These are phyloP conservation scores for Prosopocoilus inquinatus DNA, from an alignment of 2,888 invertebrate species.

Conservation along the genomic window DNA sequence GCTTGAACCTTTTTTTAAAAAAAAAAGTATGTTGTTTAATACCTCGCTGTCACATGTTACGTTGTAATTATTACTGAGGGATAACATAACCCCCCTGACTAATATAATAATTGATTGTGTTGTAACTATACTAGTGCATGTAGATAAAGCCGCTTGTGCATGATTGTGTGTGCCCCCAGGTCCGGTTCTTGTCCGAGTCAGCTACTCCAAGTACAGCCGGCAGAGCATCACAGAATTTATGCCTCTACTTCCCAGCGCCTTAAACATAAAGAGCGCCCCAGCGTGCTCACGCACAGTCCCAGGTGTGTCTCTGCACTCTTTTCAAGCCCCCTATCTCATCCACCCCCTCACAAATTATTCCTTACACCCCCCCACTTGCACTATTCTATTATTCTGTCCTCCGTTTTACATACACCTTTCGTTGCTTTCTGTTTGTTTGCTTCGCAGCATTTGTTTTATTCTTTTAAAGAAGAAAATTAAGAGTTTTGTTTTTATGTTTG, in stretches of 20 bases:
- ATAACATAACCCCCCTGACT: too few relatives aligned
- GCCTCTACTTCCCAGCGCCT: slow-evolving; percentile 60
- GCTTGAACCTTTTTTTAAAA: too few relatives aligned
- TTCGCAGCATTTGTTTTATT: neutral
- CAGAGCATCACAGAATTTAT: slow-evolving; percentile 51
- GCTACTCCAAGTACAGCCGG: slow-evolving; percentile 71
- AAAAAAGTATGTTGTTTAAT: too few relatives aligned
- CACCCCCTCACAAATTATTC: neutral
- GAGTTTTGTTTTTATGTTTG: too few relatives aligned
- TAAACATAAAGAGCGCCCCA: slow-evolving; percentile 64
- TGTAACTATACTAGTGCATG: slow-evolving; percentile 4
- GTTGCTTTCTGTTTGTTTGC: slow-evolving; percentile 2
- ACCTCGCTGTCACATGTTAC: too few relatives aligned
- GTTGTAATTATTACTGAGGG: too few relatives aligned
- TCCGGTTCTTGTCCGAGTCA: slow-evolving; percentile 93
- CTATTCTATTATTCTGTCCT: neutral
- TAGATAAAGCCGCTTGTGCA: slow-evolving; percentile 25
- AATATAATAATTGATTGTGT: too few relatives aligned
- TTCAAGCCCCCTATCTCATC: neutral
- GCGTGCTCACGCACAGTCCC: slow-evolving; percentile 46
- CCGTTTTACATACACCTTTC: neutral
- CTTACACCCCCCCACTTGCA: neutral
- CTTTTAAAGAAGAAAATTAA: too few relatives aligned
- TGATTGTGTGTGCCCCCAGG: slow-evolving; percentile 55
- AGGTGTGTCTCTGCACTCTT: slow-evolving; percentile 50